Conservation (phyloP, 2,888 invertebrate species). For the Cyrtodaria siliqua region DNA sequence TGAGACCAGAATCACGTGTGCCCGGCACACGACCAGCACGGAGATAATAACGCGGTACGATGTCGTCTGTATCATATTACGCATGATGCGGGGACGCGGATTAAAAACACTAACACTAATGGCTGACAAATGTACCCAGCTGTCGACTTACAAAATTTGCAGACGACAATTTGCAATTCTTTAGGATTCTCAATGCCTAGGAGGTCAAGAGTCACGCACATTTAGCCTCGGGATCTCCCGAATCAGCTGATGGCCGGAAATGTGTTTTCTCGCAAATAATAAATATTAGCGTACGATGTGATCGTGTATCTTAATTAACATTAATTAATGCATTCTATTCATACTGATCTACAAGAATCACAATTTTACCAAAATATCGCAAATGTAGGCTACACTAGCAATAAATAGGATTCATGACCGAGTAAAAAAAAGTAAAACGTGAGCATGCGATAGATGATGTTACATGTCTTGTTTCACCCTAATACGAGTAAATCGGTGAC, state of each 20-base stretch:
- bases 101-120: constrained; percentile 61
- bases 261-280: constrained; percentile 36
- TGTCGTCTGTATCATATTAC: constrained; percentile 46
- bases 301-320: too few relatives aligned
- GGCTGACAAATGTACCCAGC: constrained; percentile 60
- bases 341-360: too few relatives aligned
- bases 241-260: constrained; percentile 40
- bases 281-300: too few relatives aligned
- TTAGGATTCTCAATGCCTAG: constrained; percentile 47
- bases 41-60: constrained; percentile 40
- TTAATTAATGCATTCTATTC: too few relatives aligned
- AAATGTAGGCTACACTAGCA: too few relatives aligned
- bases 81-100: constrained; percentile 55
- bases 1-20: constrained; percentile 32
- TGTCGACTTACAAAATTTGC: constrained; percentile 49
- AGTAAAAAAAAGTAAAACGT: too few relatives aligned
- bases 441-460: too few relatives aligned
- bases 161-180: constrained; percentile 51
- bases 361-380: too few relatives aligned
- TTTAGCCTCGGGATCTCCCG: constrained; percentile 46
- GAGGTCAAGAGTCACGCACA: constrained; percentile 46
- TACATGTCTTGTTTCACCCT: too few relatives aligned
- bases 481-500: too few relatives aligned
- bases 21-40: constrained; percentile 46
- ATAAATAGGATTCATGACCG: too few relatives aligned